Evolutionary conservation across 2,797 vertebrate species (phyloP), one percentile per base, ranked within the genome.

Genomic region (Sebastolobus alascanus): DNA sequence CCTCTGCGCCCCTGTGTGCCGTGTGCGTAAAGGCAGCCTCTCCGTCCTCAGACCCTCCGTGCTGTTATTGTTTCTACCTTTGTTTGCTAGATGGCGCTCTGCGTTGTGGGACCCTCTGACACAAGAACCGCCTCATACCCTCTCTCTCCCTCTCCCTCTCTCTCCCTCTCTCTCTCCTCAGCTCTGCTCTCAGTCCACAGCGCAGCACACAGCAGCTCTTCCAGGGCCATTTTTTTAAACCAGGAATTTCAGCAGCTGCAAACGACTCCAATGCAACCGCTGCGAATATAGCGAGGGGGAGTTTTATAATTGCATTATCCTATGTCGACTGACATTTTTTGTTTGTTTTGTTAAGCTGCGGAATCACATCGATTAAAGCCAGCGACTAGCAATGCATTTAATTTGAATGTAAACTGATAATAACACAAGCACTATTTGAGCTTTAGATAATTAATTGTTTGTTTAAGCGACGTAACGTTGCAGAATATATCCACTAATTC

Each of bases 31-130:
- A 91, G 79, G 14, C 87, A 85, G 75, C 80, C 80, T 85, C 72
- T 74, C 83, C 2, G 70, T 69, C 75, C 75, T 82, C 79, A 80
- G 87, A 83, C 87, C 88, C 80, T 92, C 82, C 65, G 77, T 73
- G 83, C 84, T 70, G 73, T 91, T 90, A 97, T 96, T 95, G 94
- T 96, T 97, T 96, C 96, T 94, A 89, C 83, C 82, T 95, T 96
- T 96, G 95, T 96, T 97, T 96, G 96, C 98, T 98, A 99, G 98
- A 96, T 99, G 98, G 97, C 98, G 97, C 98, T 98, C 95, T 95
- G 94, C 88, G 93, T 97, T 96, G 95, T 96, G 96, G 94, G 96
- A 97, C 96, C 92, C 95, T 95, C 90, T 80, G 77, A 78, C 86
- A 92, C 87, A 82, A 78, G 80, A 86, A 61, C 84, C 86, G 84